phyloP scores from a whole-genome alignment of 92 coral and sea anemone species.

The Heliopora coerulea region DNA sequence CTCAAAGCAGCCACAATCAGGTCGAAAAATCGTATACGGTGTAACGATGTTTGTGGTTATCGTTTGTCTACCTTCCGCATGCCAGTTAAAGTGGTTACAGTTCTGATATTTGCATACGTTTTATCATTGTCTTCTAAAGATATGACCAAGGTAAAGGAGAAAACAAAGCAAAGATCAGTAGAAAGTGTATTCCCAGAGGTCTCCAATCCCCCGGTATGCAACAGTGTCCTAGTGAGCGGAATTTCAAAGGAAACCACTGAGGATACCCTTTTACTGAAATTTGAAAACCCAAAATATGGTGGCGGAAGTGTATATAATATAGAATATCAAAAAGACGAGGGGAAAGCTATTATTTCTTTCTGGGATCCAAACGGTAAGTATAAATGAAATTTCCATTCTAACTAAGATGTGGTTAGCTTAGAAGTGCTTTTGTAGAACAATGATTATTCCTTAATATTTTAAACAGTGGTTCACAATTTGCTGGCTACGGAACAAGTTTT shows the following conservation, averaged over 20 bases:
- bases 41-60: too few species aligned
- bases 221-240: constrained; percentile 42
- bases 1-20: too few species aligned
- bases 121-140: constrained; percentile 14
- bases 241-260: constrained; percentile 31
- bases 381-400: background rate
- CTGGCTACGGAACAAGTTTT: background rate
- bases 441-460: background rate
- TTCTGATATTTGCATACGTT: too few species aligned
- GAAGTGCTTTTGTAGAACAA: too few species aligned
- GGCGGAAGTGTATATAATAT: constrained; percentile 38
- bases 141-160: background rate
- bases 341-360: constrained; percentile 36
- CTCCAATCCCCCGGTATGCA: constrained; percentile 32
- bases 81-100: too few species aligned
- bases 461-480: background rate
- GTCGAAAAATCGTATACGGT: too few species aligned
- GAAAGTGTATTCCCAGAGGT: constrained; percentile 23
- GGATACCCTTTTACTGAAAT: constrained; percentile 13
- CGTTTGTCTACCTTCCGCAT: too few species aligned
- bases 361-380: constrained; percentile 35
- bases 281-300: constrained; percentile 39
- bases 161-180: constrained; percentile 6
- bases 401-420: background rate
- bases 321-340: constrained; percentile 10